phyloP scores from a whole-genome alignment of 2,888 invertebrate genomes.

The Idaea aversata region DNA sequence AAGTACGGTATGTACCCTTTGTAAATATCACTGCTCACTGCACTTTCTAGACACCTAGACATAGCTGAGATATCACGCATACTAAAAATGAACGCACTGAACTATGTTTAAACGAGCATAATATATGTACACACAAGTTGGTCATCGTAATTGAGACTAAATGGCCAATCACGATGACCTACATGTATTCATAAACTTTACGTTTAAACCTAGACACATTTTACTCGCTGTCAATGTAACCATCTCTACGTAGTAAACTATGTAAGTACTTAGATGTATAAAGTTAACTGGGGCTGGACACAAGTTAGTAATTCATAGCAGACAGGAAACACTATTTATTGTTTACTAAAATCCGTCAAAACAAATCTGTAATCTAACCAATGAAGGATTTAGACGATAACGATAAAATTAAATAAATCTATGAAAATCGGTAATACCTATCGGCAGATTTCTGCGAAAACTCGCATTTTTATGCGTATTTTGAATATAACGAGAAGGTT shows the following conservation, averaged over 20 bases:
- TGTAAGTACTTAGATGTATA: not conserved
- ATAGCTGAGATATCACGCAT: not conserved
- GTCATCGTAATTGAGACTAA: not conserved
- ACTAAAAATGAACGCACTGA: not conserved
- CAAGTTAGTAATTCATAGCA: not conserved
- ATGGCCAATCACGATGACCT: not conserved
- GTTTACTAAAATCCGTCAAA: slow-evolving; percentile 29
- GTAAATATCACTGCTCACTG: not conserved
- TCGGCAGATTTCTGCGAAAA: slow-evolving; percentile 19
- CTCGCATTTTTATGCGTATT: slow-evolving; percentile 18
- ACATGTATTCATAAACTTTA: slow-evolving; percentile 3
- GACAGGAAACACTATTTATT: slow-evolving; percentile 18
- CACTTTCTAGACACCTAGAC: not conserved
- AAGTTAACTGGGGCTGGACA: not conserved
- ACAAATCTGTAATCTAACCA: slow-evolving; percentile 36
- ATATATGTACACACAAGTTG: not conserved
- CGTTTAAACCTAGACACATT: slow-evolving; percentile 2
- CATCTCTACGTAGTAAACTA: not conserved
- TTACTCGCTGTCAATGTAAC: not conserved
- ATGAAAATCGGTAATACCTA: slow-evolving; percentile 16
- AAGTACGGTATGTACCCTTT: not conserved
- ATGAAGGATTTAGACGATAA: slow-evolving; percentile 33
- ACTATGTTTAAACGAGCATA: not conserved
- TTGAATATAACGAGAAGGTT: not conserved
- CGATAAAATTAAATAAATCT: slow-evolving; percentile 31